Evolutionary conservation across 2,888 invertebrate genomes (phyloP), one percentile per base, ranked within the genome.

Genomic region (Mellilla xanthometata): DNA sequence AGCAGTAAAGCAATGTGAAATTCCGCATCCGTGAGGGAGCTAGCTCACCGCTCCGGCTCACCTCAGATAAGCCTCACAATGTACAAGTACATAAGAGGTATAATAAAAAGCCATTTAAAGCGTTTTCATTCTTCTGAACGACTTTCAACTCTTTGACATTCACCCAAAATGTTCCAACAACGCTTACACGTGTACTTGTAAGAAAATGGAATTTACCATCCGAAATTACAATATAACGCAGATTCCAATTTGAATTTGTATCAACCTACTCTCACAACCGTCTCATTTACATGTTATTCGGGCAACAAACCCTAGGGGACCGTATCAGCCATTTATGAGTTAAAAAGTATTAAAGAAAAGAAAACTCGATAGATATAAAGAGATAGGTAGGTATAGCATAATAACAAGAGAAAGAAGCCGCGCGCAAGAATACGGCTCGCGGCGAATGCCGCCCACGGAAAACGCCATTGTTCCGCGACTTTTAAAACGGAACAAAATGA

Each of bases 281-380:
- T 76, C 82, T 89, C 84, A 88, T 88, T 89, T 88, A 84, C 87
- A 89, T 89, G 86, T 86, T 89, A 88, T 88, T 89, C 77, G 85
- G 77, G 76, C 74, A 76, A 78, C 76, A 78, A 76, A 82, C 87
- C 85, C 84, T 79, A 81, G 83, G 88, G 88, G 85, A 79, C 83
- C 78, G 80, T 85, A 86, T 83, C 87, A 86, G 73, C 78, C 87
- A 86, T 87, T 87, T 89, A 87, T 86, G 87, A 88, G 83, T 85
- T 70, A 79, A 83, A 72, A 88, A 87, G 85, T 88, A 89, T 86
- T 86, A 89, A 86, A 86, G 83, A 85, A 86, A 84, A 80, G 82
- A 81, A 82, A 86, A 86, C 79, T 81, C 82, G 69, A 85, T 84
- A 82, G 80, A 81, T 80, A 80, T 81, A 81, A 79, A 84, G 76